These are phyloP conservation scores for Sphyrna mokarran DNA, from an alignment of 2,113 vertebrate species.

Conservation along the genomic window DNA sequence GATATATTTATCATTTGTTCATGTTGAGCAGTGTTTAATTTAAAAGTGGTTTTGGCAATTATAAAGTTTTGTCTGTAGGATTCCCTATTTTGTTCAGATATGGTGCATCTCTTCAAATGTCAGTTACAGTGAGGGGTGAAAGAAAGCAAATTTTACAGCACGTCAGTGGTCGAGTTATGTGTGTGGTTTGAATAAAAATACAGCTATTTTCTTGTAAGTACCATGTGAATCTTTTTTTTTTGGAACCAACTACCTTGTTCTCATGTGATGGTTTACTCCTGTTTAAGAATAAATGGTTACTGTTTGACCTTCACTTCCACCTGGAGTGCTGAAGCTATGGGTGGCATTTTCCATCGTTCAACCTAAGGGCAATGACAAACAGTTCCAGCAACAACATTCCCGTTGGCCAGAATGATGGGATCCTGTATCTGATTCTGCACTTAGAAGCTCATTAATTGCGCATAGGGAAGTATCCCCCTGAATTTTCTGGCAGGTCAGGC, in stretches of 20 bases:
- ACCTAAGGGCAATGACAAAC: no score
- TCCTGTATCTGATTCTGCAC: no score
- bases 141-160: background rate
- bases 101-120: background rate
- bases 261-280: background rate
- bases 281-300: background rate
- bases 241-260: background rate
- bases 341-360: background rate
- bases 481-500: no score
- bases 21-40: background rate
- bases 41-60: background rate
- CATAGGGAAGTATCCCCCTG: no score
- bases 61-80: background rate
- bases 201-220: background rate
- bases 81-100: background rate
- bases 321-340: background rate
- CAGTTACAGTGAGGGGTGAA: background rate
- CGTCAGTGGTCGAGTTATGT: background rate
- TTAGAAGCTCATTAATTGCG: no score
- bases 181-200: conserved; percentile 9
- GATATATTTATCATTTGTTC: background rate
- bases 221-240: background rate
- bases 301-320: background rate
- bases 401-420: no score
- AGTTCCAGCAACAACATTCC: no score